Evolutionary conservation across 2,113 vertebrate species (phyloP).

Genomic region (Menidia beryllina): DNA sequence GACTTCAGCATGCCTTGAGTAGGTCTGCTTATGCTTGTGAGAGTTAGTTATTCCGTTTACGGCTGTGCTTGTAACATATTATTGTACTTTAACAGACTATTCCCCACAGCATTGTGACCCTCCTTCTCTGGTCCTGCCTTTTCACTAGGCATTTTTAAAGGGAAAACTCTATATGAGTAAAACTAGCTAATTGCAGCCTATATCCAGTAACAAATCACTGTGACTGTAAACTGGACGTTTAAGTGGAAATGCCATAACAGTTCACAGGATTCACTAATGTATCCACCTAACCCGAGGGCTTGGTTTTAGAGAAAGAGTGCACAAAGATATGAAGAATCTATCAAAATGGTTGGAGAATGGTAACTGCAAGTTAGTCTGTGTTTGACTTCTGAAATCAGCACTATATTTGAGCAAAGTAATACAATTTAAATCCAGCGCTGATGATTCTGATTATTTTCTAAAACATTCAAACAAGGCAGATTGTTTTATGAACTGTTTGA

Average conservation of each 20-base stretch:
- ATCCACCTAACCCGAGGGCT: constrained; percentile 22
- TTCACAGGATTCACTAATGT: constrained; percentile 13
- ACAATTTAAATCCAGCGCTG: neutral
- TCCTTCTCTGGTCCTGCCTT: constrained; percentile 19
- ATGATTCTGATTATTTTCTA: constrained; percentile 4
- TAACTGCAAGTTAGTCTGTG: constrained; percentile 6
- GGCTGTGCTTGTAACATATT: constrained; percentile 32
- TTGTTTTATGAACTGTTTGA: constrained; percentile 20
- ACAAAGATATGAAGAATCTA: neutral
- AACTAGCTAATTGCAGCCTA: constrained; percentile 23
- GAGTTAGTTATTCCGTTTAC: constrained; percentile 1
- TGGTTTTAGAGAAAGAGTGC: neutral
- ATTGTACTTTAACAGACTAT: constrained; percentile 41
- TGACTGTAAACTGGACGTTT: constrained; percentile 28
- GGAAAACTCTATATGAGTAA: constrained; percentile 18
- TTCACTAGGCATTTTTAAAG: constrained; percentile 50
- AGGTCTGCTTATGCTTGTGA: constrained; percentile 4
- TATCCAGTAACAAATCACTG: constrained; percentile 40
- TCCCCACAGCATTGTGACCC: constrained; percentile 48
- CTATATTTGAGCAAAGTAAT: constrained; percentile 16
- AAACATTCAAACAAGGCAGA: constrained; percentile 7
- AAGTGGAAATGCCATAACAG: constrained; percentile 15
- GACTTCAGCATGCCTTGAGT: constrained; percentile 11
- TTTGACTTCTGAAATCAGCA: constrained; percentile 9
- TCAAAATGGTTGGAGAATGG: neutral